Percentiles rank a stretch among this genome's conserved stretches.
Evolutionary conservation across 2,888 invertebrate species (phyloP).

Genomic region (Protophormia terraenovae): DNA sequence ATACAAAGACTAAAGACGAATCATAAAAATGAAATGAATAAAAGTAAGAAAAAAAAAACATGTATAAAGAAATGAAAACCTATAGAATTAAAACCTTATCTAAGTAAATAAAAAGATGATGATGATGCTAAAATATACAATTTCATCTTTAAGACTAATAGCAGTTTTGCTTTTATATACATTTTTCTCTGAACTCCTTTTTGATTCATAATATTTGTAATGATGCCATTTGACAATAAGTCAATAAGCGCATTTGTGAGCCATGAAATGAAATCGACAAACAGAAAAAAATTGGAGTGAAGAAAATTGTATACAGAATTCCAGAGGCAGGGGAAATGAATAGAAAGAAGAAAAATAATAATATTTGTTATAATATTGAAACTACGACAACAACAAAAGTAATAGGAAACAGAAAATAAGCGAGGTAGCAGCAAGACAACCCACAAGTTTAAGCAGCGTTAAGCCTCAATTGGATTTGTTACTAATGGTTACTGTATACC

Average conservation of each 20-base stretch:
- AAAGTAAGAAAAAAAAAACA: neutral
- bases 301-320: neutral
- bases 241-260: slow-evolving; percentile 68
- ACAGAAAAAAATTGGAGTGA: too few relatives aligned
- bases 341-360: slow-evolving; percentile 2
- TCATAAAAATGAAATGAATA: slow-evolving; percentile 3
- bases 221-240: slow-evolving; percentile 70
- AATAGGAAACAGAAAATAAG: neutral
- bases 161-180: neutral
- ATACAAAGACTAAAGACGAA: slow-evolving; percentile 6
- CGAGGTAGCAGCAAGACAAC: neutral
- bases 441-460: slow-evolving; percentile 50
- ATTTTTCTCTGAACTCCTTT: neutral
- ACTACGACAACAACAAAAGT: neutral
- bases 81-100: slow-evolving; percentile 58
- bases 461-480: slow-evolving; percentile 61
- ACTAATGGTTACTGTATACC: slow-evolving; percentile 33
- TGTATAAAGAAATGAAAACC: too few relatives aligned
- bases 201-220: slow-evolving; percentile 53
- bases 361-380: slow-evolving; percentile 30
- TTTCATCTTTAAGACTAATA: neutral
- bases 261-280: slow-evolving; percentile 36
- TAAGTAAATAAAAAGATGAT: slow-evolving; percentile 22
- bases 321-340: neutral
- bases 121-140: slow-evolving; percentile 28